These are phyloP conservation scores for Pandion haliaetus DNA, from an alignment of 2,113 vertebrate species.

Conservation along the genomic window DNA sequence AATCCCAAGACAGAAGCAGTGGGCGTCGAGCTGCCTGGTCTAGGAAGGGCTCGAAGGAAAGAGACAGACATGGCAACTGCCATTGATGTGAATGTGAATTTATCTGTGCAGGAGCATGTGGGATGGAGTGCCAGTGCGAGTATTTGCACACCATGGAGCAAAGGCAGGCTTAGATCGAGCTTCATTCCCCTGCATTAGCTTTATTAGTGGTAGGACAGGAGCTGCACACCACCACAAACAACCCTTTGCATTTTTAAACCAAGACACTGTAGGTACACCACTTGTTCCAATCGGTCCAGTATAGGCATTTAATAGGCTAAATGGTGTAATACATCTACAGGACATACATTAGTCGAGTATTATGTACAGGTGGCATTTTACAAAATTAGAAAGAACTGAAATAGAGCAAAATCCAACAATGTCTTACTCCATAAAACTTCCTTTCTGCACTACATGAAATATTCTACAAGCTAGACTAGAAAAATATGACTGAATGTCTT, in stretches of 20 bases:
- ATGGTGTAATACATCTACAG: slow-evolving; percentile 62
- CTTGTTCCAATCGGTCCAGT: slow-evolving; percentile 8
- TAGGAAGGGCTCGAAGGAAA: neutral
- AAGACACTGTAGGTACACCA: neutral
- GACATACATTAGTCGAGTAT: slow-evolving; percentile 51
- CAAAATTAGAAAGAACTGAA: slow-evolving; percentile 68
- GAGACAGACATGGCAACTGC: neutral
- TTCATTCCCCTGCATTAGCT: neutral
- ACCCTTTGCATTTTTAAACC: neutral
- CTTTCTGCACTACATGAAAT: slow-evolving; percentile 57
- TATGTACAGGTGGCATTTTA: slow-evolving; percentile 68
- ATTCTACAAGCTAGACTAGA: slow-evolving; percentile 68
- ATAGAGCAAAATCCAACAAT: slow-evolving; percentile 63
- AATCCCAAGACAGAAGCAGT: neutral
- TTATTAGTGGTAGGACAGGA: neutral
- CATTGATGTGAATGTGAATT: neutral
- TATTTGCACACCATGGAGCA: neutral
- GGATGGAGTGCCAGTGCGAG: neutral
- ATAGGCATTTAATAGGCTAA: slow-evolving; percentile 69
- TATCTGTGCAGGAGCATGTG: neutral
- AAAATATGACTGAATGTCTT: slow-evolving; percentile 70
- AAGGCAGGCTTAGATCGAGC: neutral
- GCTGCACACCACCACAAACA: neutral
- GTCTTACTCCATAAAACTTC: slow-evolving; percentile 65
- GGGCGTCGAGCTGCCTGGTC: neutral